Percentiles rank a stretch among this genome's conserved stretches.
phyloP scores from a whole-genome alignment of 2,113 vertebrate genomes.

The Thamnophis sirtalis region DNA sequence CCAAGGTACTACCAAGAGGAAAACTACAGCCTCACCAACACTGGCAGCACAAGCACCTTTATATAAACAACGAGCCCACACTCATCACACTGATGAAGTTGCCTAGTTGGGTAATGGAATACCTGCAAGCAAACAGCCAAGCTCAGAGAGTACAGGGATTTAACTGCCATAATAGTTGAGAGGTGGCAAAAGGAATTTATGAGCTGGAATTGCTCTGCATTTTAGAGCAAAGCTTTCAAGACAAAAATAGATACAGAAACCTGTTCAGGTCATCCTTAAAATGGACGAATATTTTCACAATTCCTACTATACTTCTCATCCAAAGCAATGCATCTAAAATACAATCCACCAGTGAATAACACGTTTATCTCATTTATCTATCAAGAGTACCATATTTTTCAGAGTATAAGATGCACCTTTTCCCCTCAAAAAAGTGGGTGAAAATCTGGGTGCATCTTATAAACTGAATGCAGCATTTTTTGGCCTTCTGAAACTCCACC shows the following conservation, averaged over 20 bases:
- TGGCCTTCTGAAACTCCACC: no score
- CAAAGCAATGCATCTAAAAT: not conserved
- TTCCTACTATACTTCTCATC: not conserved
- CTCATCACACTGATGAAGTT: not conserved
- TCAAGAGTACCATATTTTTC: not conserved
- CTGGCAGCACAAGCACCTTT: not conserved
- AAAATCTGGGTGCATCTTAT: no score
- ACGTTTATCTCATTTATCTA: not conserved
- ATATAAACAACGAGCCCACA: not conserved
- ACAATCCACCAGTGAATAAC: not conserved
- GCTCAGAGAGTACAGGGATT: not conserved
- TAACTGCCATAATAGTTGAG: not conserved
- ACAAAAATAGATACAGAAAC: not conserved
- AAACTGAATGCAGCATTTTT: no score
- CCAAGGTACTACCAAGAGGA: not conserved
- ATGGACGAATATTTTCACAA: not conserved
- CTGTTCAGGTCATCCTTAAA: not conserved
- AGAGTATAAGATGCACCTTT: no score
- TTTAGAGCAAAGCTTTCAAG: not conserved
- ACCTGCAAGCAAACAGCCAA: not conserved
- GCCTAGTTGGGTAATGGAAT: not conserved
- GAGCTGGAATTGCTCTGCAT: not conserved
- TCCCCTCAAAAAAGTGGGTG: no score
- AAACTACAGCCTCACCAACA: not conserved
- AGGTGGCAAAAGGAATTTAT: not conserved